phyloP scores from a whole-genome alignment of 2,113 vertebrate genomes.

The Sinocyclocheilus maitianheensis region DNA sequence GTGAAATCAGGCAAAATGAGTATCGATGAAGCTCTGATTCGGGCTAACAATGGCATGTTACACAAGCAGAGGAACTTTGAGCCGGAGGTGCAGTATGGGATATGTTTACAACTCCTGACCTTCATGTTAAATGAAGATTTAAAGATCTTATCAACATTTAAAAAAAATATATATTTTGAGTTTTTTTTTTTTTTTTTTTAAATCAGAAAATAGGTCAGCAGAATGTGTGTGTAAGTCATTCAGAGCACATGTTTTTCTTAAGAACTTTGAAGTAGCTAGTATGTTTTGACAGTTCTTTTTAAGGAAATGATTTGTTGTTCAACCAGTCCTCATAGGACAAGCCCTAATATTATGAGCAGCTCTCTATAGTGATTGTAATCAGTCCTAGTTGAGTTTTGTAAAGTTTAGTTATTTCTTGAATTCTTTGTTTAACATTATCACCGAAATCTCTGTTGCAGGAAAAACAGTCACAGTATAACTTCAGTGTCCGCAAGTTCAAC shows the following conservation, averaged over 20 bases:
- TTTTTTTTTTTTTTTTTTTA: neutral
- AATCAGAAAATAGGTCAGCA: neutral
- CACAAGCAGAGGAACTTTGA: conserved; percentile 25
- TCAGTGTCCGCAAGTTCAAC: conserved; percentile 77
- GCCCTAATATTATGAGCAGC: neutral
- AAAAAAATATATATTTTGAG: neutral
- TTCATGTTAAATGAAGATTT: neutral
- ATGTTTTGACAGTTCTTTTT: neutral
- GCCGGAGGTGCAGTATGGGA: conserved; percentile 33
- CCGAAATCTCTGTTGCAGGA: conserved; percentile 60
- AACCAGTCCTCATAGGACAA: neutral
- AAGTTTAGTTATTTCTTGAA: neutral
- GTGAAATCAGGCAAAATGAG: conserved; percentile 80
- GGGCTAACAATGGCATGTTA: conserved; percentile 67
- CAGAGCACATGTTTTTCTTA: neutral
- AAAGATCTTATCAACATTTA: neutral
- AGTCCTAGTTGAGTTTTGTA: neutral
- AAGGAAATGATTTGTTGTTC: conserved; percentile 17
- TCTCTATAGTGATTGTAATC: neutral
- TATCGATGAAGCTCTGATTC: conserved; percentile 74
- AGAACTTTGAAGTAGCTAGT: neutral
- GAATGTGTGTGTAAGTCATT: neutral
- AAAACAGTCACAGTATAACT: conserved; percentile 72
- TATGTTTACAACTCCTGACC: neutral
- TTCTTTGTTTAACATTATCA: neutral